Conservation (phyloP, 1,140 invertebrate species). For the Telenomus remus region DNA sequence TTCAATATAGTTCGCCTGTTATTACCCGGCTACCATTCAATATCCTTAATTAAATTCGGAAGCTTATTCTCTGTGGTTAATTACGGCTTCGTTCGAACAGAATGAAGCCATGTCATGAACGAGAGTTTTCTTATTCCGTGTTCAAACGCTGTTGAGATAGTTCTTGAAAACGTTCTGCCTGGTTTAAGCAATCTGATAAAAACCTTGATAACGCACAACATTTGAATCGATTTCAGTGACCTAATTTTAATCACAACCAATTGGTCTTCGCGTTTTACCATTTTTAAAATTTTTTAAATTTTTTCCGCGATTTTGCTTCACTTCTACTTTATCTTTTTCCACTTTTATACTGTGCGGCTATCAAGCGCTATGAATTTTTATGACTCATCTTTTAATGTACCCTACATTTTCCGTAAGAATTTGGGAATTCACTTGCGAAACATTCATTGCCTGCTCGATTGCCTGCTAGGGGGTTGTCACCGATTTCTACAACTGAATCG, state of each 20-base stretch:
- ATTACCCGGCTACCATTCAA: conserved; percentile 74
- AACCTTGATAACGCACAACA: conserved; percentile 5
- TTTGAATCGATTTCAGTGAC: conserved; percentile 10
- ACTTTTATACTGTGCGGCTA: not conserved
- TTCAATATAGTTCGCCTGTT: conserved; percentile 73
- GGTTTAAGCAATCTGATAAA: conserved; percentile 8
- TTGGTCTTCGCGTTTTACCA: too few species aligned
- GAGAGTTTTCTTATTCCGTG: conserved; percentile 57
- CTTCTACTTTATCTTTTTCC: too few species aligned
- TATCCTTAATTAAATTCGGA: conserved; percentile 76
- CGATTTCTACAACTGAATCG: too few species aligned
- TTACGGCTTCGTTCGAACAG: conserved; percentile 71
- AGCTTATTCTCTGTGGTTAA: conserved; percentile 75
- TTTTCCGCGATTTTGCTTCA: too few species aligned
- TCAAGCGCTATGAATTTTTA: not conserved
- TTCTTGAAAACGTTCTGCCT: conserved; percentile 28
- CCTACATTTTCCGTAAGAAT: not conserved
- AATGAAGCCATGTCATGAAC: conserved; percentile 59
- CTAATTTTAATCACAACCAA: too few species aligned
- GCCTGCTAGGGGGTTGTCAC: too few species aligned
- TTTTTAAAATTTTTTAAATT: too few species aligned
- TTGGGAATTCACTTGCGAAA: not conserved
- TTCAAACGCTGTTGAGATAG: conserved; percentile 21
- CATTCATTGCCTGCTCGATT: not conserved
- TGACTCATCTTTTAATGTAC: not conserved